Base-by-base conservation (phyloP, 2,888 invertebrate genomes). In the Proisotoma minuta region DNA sequence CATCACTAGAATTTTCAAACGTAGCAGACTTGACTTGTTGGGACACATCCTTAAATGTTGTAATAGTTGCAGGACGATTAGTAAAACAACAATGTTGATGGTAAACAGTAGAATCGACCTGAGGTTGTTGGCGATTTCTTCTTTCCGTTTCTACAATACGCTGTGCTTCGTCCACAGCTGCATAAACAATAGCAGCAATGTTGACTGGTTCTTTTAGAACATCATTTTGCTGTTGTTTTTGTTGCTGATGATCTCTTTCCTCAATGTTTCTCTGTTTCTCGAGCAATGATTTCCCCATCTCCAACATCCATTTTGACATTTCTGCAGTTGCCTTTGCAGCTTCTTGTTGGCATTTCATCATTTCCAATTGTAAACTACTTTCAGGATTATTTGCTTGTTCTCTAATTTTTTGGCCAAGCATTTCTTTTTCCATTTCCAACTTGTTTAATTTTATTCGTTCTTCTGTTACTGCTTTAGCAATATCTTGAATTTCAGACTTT, bases 261-360 rank as follows among this genome's bases (percentile, higher is more conserved):
- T 5, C 10, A 43, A 5, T 4, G 4, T 18, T 5, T 43, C 43
- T 43, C 43, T 43, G 18, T 12, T 43, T 39, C 10, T 62, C 56
- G 1, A 40, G 10, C 0, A 61, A 50, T 1, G 57, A 49, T 24
- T 59, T 62, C 15, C 54, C 54, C 15, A 68, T 43, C 15, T 68
- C 65, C 1, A 52, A n/a, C 59, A 65, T 59, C 61, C 63, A 60
- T 26, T 65, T 60, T 1, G 63, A 51, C 49, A 65, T 28, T 50
- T 68, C 68, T n/a, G 61, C 63, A 8, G 62, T 61, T 1, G 65
- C 65, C 34, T 57, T 60, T n/a, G 65, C 48, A 5, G 65, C 63
- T n/a, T 68, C 65, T 27, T 60, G 56, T n/a, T 68, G 68, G 40
- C 62, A 63, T 43, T 65, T 62, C 20, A 61, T 57, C 15, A 64